phyloP scores from a whole-genome alignment of 2,113 vertebrate species.

The Eublepharis macularius region DNA sequence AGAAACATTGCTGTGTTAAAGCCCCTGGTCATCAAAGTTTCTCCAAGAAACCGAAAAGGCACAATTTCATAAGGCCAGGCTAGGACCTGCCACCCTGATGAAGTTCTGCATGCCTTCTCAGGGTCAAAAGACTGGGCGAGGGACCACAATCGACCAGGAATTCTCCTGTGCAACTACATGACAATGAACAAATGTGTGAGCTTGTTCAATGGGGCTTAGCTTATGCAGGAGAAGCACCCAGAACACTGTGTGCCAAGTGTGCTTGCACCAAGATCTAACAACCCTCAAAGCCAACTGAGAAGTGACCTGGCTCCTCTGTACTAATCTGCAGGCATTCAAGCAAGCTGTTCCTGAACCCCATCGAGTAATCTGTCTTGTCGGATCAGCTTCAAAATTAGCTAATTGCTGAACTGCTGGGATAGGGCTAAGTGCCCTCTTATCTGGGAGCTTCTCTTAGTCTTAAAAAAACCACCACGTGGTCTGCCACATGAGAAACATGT shows the following conservation, averaged over 20 bases:
- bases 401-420: not conserved
- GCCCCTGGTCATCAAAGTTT: not conserved
- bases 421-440: not conserved
- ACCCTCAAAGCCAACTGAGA: not conserved
- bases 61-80: not conserved
- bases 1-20: not conserved
- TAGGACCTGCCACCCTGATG: not conserved
- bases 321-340: constrained; percentile 1
- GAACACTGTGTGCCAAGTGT: not conserved
- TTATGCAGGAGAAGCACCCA: not conserved
- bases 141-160: not conserved
- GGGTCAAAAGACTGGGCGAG: not conserved
- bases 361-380: not conserved
- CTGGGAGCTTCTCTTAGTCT: not conserved
- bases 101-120: too few relatives aligned
- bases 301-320: not conserved
- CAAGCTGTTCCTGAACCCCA: not conserved
- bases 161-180: not conserved
- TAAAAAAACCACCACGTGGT: not conserved
- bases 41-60: not conserved
- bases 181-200: not conserved
- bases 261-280: not conserved
- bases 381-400: constrained; percentile 26
- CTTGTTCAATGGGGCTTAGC: not conserved
- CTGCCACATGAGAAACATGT: too few relatives aligned